Conservation (phyloP, 2,888 invertebrate genomes). For the Cryptosula pallasiana region DNA sequence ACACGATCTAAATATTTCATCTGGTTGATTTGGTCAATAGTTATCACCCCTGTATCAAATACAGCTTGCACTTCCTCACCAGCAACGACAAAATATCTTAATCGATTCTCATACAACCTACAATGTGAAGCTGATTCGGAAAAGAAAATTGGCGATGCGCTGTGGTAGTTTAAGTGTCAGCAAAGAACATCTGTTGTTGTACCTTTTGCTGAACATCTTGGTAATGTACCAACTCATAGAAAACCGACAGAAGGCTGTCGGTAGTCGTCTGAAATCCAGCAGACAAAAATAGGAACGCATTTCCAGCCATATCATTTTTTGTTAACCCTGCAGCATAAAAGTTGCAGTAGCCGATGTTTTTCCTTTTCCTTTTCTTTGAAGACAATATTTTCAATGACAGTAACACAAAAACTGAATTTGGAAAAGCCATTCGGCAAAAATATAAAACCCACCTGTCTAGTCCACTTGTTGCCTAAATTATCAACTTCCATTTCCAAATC, state of each 20-base stretch:
- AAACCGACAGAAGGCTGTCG: background rate
- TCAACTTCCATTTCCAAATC: background rate
- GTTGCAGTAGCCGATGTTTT: too few species aligned
- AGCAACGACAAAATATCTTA: too few species aligned
- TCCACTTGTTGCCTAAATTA: background rate
- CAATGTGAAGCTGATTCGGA: too few species aligned
- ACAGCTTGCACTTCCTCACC: background rate
- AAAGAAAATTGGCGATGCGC: too few species aligned
- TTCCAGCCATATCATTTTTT: background rate
- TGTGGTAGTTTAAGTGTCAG: too few species aligned
- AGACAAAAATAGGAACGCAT: background rate
- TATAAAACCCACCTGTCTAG: too few species aligned
- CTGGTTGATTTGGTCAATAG: background rate
- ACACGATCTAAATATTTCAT: background rate
- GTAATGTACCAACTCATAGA: background rate
- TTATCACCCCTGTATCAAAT: background rate
- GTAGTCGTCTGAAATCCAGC: constrained; percentile 5
- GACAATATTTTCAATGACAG: too few species aligned
- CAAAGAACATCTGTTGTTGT: too few species aligned
- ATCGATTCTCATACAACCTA: too few species aligned
- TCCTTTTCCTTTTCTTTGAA: too few species aligned
- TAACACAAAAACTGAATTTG: too few species aligned
- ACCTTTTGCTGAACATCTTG: background rate
- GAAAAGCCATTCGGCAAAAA: too few species aligned
- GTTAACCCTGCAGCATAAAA: background rate